Evolutionary conservation across 2,797 vertebrate species (phyloP), one percentile per base, ranked within the genome.

Genomic region (Myiotriccus ornatus): DNA sequence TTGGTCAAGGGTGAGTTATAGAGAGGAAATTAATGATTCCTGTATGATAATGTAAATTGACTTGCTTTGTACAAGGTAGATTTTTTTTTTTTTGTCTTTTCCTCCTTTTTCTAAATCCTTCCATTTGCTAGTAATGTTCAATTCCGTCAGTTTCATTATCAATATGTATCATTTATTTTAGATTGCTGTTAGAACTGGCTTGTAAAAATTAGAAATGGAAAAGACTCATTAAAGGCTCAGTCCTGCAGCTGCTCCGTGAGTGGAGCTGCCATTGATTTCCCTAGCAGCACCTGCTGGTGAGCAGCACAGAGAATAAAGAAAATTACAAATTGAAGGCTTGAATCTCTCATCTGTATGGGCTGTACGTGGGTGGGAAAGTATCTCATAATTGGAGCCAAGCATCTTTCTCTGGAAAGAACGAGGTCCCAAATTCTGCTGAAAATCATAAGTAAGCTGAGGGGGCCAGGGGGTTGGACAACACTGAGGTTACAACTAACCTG

Each of bases 321-420:
- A 91, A 86, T 94, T 60, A 93, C 91, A 96, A 94, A 94, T 4
- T 60, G 83, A 92, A 95, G 90, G 79, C 73, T 44, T 70, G 62
- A 78, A 44, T 68, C 37, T 84, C 79, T 81, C 71, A 74, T 84
- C 71, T 87, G 18, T 77, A 32, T 1, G 4, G 52, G 50, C 46
- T 78, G 30, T 53, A 73, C 9, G 25, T 11, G 60, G 71, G 39
- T 4, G 1, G 82, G 43, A 86, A 91, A 71, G 16, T n/a, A 68
- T 63, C 50, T 81, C 9, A 1, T 44, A 87, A 78, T 12, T 52
- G 63, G 28, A 85, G 17, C 17, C 62, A 89, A 87, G 46, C 12
- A 57, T 78, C 46, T 75, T 90, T 77, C 53, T 85, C 71, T 59
- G 78, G 35, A 65, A 85, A 83, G 44, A 28, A 49, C 12, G 32